Conservation (phyloP, 2,113 vertebrate species). For the Callocephalon fimbriatum region DNA sequence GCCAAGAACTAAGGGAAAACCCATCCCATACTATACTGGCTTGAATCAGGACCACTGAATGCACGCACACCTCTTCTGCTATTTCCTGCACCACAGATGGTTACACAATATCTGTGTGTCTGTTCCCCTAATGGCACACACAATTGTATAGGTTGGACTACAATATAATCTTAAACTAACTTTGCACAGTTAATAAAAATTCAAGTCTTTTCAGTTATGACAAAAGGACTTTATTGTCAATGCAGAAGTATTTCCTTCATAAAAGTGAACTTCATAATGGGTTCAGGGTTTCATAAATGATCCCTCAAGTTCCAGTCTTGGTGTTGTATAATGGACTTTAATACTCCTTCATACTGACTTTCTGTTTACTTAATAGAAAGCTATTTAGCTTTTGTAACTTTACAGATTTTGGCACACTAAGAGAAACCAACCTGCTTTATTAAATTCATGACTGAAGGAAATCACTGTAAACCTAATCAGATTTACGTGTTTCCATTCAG, state of each 20-base stretch:
- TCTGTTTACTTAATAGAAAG: slow-evolving; percentile 35
- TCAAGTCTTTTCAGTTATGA: not conserved
- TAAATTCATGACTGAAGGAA: slow-evolving; percentile 49
- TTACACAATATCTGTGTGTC: not conserved
- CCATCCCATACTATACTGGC: not conserved
- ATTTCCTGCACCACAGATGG: not conserved
- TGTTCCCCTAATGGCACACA: not conserved
- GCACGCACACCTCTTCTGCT: not conserved
- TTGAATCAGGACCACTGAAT: not conserved
- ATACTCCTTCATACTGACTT: slow-evolving; percentile 2
- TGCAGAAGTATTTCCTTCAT: not conserved
- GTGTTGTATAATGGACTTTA: not conserved
- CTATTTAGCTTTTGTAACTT: slow-evolving; percentile 37
- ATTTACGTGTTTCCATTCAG: slow-evolving; percentile 46
- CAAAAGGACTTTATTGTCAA: not conserved
- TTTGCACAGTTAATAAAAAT: not conserved
- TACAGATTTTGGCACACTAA: not conserved
- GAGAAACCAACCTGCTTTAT: slow-evolving; percentile 21
- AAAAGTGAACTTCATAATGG: not conserved
- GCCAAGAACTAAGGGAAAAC: not conserved
- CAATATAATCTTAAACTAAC: not conserved
- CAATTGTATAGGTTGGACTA: not conserved
- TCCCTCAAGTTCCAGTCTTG: not conserved
- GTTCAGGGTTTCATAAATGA: not conserved
- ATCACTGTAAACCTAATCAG: slow-evolving; percentile 44